phyloP scores from a whole-genome alignment of 2,888 invertebrate genomes.

The Brachypterus glaber region DNA sequence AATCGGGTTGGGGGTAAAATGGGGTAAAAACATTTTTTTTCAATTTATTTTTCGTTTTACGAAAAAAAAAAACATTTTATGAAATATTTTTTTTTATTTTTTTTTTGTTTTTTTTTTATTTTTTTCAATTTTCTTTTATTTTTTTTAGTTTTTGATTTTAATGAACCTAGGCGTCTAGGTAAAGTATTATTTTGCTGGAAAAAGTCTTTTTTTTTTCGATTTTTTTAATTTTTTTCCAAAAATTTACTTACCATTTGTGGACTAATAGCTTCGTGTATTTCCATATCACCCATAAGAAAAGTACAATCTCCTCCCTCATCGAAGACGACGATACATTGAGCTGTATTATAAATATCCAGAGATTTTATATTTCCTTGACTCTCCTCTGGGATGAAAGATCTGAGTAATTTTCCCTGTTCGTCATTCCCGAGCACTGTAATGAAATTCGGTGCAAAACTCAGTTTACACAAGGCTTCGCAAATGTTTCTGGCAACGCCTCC shows the following conservation, averaged over 20 bases:
- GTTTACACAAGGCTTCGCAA: slow-evolving; percentile 71
- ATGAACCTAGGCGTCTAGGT: too few species aligned
- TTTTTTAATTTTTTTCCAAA: too few species aligned
- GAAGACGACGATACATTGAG: slow-evolving; percentile 68
- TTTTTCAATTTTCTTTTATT: too few species aligned
- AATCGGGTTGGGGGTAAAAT: too few species aligned
- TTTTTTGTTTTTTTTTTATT: too few species aligned
- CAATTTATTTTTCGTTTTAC: too few species aligned
- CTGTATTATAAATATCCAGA: slow-evolving; percentile 45
- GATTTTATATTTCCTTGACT: slow-evolving; percentile 32
- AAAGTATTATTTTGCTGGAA: too few species aligned
- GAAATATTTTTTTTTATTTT: too few species aligned
- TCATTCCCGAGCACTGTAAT: slow-evolving; percentile 74
- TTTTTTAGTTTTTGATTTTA: too few species aligned
- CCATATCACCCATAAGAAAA: slow-evolving; percentile 78
- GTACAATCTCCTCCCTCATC: slow-evolving; percentile 67
- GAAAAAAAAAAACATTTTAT: too few species aligned
- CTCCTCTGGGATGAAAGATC: slow-evolving; percentile 27
- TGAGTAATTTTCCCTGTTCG: slow-evolving; percentile 40
- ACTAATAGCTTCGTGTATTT: slow-evolving; percentile 61
- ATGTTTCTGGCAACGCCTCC: slow-evolving; percentile 94
- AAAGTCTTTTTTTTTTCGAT: too few species aligned
- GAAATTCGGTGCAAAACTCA: slow-evolving; percentile 55
- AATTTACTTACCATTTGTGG: slow-evolving; percentile 47
- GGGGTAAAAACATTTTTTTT: too few species aligned